Base-by-base conservation (phyloP, 2,113 vertebrate species). In the Callithrix jacchus region DNA sequence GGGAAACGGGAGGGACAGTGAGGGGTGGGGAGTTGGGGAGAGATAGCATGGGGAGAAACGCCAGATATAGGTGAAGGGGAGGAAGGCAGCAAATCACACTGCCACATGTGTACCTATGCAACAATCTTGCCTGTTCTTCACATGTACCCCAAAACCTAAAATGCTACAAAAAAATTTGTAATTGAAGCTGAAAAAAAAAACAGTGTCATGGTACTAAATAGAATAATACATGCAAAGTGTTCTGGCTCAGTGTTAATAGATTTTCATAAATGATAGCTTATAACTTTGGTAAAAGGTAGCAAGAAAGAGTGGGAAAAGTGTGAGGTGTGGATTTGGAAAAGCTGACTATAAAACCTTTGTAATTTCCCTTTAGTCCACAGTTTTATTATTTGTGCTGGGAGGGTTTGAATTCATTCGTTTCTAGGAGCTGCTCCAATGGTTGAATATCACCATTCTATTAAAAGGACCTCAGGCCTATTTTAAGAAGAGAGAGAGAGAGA, bases 221-320 rank as follows among this genome's bases (percentile, higher is more conserved):
- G 40, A 79, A 88, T 82, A 71, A 70, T 68, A 11, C 54, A 58
- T n/a, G 35, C 37, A 88, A 35, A 70, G 11, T 58, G 54, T 20
- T 96, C 95, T 68, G 94, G 61, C 42, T 93, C 68, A 71, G 4
- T 66, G 45, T 70, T 74, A 70, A 40, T 64, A 68, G 12, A 6
- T 91, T 49, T 89, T 84, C 79, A n/a, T 91, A 81, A 93, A 80
- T 61, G 20, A 73, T 56, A 83, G 64, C 37, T 90, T 92, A 86
- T 64, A 71, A 58, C 73, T 79, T 87, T 73, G 71, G 45, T 42
- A 20, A 66, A 74, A 84, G 8, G 66, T n/a, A 49, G 66, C n/a
- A 80, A 77, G 9, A 30, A 16, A 32, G 35, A 37, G 20, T 32
- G 91, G 70, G 37, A 92, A 68, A 42, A 84, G 25, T 11, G 3